Evolutionary conservation across 2,797 vertebrate genomes (phyloP), one percentile per base, ranked within the genome.

Genomic region (Babyrousa celebensis): DNA sequence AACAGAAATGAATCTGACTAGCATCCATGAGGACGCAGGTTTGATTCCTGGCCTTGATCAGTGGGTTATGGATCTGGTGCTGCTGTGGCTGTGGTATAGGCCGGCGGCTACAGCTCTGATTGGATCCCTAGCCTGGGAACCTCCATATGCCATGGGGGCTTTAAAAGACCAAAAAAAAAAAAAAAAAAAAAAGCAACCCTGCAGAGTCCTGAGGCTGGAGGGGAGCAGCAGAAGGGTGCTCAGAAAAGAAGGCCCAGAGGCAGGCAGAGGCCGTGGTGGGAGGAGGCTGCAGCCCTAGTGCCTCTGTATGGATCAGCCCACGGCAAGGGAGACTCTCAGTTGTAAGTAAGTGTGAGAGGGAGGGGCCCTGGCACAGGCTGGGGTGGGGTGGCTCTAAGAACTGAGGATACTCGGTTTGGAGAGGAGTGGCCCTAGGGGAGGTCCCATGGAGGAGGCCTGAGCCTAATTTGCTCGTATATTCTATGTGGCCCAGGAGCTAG

Each of bases 311-410:
- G 36, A 29, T 54, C 29, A 18, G 56, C 74, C 36, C 40, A 25
- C 23, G 29, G 29, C 16, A 36, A 43, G 12, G 29, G 6, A 14
- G 79, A 48, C 5, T 25, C 54, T 93, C 29, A 16, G 15, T 20
- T 87, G 17, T 21, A 48, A 32, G 10, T 25, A 7, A 29, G 43
- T 43, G 25, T 0, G 0, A 32, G 58, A 52, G 3, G 60, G 54
- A 54, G 78, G 75, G 68, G 32, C 29, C 3, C 3, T 0, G 0
- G 16, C 65, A 27, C 0, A 0, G 67, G 29, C 63, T 60, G 62
- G 0, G 11, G 40, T 14, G 56, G 11, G 17, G 67, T 16, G 16
- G 67, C 67, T 85, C n/a, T 36, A 23, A 20, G 36, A n/a, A 71
- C 20, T 0, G 29, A 58, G 20, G 78, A 84, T 7, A 10, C 6